Evolutionary conservation across 2,797 vertebrate genomes (phyloP).

Genomic region (Caiman crocodilus): DNA sequence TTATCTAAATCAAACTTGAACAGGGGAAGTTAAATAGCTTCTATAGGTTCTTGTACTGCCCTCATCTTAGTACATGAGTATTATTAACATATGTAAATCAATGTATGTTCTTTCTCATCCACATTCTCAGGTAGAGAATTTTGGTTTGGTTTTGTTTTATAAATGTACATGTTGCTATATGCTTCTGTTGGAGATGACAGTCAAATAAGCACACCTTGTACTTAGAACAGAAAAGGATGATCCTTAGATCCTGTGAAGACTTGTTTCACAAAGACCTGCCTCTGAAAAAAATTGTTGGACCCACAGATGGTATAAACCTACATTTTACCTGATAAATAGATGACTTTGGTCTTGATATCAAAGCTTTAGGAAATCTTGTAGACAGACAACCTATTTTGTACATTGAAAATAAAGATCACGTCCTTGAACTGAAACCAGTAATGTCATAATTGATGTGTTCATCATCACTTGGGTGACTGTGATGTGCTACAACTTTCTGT

Average conservation of each 20-base stretch:
- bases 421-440: neutral
- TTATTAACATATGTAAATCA: neutral
- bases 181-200: neutral
- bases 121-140: neutral
- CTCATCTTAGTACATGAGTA: neutral
- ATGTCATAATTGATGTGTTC: neutral
- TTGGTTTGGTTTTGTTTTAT: neutral
- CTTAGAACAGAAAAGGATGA: neutral
- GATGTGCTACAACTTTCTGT: accelerated
- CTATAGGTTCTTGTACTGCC: neutral
- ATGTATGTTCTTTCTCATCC: neutral
- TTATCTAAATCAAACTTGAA: neutral
- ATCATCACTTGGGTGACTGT: accelerated
- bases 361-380: neutral
- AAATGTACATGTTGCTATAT: neutral
- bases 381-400: neutral
- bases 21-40: accelerated
- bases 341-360: neutral
- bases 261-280: neutral
- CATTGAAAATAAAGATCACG: neutral
- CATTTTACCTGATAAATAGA: neutral
- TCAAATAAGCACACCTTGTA: accelerated
- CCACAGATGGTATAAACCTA: neutral
- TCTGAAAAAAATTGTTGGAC: neutral
- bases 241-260: neutral